Evolutionary conservation across 2,888 invertebrate genomes (phyloP).

Genomic region (Drosophila merina): DNA sequence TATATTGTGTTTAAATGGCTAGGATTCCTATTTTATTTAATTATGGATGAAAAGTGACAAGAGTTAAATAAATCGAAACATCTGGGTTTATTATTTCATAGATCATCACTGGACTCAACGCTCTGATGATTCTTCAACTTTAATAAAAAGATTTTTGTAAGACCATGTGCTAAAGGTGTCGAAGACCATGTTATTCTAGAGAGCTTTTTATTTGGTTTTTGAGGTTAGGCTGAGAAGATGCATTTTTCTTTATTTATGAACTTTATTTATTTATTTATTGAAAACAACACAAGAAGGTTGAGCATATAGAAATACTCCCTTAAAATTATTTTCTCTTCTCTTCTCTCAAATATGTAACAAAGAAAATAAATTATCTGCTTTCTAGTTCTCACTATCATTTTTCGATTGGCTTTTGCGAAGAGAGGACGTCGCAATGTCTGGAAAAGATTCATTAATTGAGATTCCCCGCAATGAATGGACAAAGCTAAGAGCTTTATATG

Average conservation of each 20-base stretch:
- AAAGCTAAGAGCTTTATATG: conserved; percentile 45
- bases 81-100: conserved; percentile 37
- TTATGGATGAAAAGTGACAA: conserved; percentile 9
- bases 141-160: conserved; percentile 23
- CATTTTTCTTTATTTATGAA: background rate
- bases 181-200: background rate
- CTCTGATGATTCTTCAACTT: conserved; percentile 9
- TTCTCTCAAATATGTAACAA: background rate
- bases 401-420: background rate
- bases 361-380: background rate
- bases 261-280: background rate
- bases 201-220: conserved; percentile 38
- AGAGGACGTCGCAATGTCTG: conserved; percentile 12
- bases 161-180: conserved; percentile 14
- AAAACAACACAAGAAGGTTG: no score
- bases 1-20: conserved; percentile 10
- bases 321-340: no score
- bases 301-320: no score
- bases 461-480: conserved; percentile 53
- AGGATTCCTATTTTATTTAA: conserved; percentile 1
- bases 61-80: conserved; percentile 8
- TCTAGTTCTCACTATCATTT: conserved; percentile 1
- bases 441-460: conserved; percentile 40
- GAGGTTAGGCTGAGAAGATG: conserved; percentile 6
- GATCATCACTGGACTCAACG: conserved; percentile 39